These are phyloP conservation scores for Glareola pratincola DNA, from an alignment of 2,113 vertebrate species.

Conservation along the genomic window DNA sequence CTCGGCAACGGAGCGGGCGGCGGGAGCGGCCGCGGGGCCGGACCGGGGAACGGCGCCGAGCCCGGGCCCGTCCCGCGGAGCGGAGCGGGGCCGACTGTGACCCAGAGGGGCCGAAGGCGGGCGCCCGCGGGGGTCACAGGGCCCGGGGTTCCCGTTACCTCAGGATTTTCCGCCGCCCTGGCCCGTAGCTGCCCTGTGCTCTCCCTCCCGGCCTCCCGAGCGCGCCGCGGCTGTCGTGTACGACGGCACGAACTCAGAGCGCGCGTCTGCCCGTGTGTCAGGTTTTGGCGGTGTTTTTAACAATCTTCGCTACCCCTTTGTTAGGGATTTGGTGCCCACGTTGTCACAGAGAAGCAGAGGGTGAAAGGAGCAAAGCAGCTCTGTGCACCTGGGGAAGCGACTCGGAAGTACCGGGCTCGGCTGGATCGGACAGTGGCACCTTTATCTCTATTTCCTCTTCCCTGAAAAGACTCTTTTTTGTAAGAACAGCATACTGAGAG, in stretches of 20 bases:
- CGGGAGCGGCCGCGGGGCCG: background rate
- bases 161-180: background rate
- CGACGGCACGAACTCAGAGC: background rate
- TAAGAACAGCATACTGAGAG: background rate
- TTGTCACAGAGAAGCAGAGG: background rate
- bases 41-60: too few relatives aligned
- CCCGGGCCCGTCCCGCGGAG: background rate
- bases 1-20: background rate
- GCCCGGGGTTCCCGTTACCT: background rate
- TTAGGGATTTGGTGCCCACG: background rate
- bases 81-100: background rate
- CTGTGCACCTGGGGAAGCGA: fast-evolving
- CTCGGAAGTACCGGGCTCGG: fast-evolving
- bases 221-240: fast-evolving
- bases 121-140: background rate
- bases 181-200: too few relatives aligned
- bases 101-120: too few relatives aligned
- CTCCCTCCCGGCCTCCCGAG: background rate
- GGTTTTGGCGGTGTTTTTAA: background rate
- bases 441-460: background rate
- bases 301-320: fast-evolving
- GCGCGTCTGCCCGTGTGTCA: background rate
- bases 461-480: background rate
- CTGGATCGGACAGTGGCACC: background rate
- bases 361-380: background rate